Base-by-base conservation (phyloP, 2,888 invertebrate species). In the Pyrochroa serraticornis region DNA sequence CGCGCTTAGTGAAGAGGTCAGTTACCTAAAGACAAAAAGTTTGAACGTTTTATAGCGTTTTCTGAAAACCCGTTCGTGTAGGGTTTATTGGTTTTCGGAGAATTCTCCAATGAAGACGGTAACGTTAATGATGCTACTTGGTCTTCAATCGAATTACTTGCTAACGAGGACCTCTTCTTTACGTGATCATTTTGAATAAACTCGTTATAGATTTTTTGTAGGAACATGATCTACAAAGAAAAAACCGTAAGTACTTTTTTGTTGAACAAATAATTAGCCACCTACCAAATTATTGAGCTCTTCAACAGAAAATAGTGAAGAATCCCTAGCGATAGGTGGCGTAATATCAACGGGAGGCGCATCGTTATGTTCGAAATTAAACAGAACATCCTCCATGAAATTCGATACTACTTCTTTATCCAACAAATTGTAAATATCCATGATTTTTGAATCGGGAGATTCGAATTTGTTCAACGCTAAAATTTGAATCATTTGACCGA, bases 401-500 rank as follows among this genome's bases (percentile, higher is more conserved):
- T 90, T 86, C 61, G 89, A 89, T 65, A 95, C 87, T 67, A 89
- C 88, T 71, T 90, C 88, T 68, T 88, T 88, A 69, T 93, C 91
- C 79, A 95, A 93, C 70, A 87, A 86, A 8, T 83, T 82, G 80
- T 92, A 94, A 48, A 96, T 80, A 76, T 95, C 95, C 56, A 82
- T 80, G 53, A 87, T 83, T 76, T 88, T 88, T 0, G 83, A 80
- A 71, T 92, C 91, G 35, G 92, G 87, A 70, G 89, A 37, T 73
- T 94, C 93, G 77, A 90, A 91, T 73, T 91, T 90, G 55, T 90
- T 87, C 43, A 97, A 82, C 2, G 95, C 95, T 53, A 97, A 82
- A 79, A 92, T 91, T 81, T 97, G 97, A 43, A 98, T 80, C 67
- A 97, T 92, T 81, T 95, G 94, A 0, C 95, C 97, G 55, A 97